phyloP scores from a whole-genome alignment of 2,113 vertebrate genomes.

The Hypocryptadius cinnamomeus region DNA sequence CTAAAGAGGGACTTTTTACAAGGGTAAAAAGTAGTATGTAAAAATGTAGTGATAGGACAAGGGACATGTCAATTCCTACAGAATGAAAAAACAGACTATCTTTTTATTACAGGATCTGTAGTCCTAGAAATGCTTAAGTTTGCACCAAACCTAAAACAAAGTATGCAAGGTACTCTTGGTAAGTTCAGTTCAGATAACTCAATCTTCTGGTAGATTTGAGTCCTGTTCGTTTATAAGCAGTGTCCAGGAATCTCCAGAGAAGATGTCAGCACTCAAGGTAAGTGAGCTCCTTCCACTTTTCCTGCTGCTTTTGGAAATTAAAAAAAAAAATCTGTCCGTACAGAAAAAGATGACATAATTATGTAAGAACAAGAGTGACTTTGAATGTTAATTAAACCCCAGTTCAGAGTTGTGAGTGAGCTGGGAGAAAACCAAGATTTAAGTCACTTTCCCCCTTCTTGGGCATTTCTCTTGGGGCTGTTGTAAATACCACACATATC shows the following conservation, averaged over 20 bases:
- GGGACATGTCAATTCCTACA: not conserved
- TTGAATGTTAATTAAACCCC: not conserved
- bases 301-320: not conserved
- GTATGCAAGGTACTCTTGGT: not conserved
- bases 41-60: not conserved
- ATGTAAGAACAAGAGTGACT: not conserved
- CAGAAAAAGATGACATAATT: not conserved
- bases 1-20: not conserved
- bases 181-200: not conserved
- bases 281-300: not conserved
- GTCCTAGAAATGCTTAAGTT: not conserved
- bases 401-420: not conserved
- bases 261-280: not conserved
- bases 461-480: not conserved
- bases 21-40: no score
- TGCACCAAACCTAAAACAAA: not conserved
- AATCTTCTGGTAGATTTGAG: not conserved
- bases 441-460: not conserved
- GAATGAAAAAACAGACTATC: not conserved
- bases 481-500: not conserved
- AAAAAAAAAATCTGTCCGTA: not conserved
- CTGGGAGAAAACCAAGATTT: not conserved
- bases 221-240: not conserved
- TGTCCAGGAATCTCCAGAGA: not conserved
- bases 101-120: not conserved